phyloP scores from a whole-genome alignment of 2,797 vertebrate species.

The Paratrypauchen microcephalus region DNA sequence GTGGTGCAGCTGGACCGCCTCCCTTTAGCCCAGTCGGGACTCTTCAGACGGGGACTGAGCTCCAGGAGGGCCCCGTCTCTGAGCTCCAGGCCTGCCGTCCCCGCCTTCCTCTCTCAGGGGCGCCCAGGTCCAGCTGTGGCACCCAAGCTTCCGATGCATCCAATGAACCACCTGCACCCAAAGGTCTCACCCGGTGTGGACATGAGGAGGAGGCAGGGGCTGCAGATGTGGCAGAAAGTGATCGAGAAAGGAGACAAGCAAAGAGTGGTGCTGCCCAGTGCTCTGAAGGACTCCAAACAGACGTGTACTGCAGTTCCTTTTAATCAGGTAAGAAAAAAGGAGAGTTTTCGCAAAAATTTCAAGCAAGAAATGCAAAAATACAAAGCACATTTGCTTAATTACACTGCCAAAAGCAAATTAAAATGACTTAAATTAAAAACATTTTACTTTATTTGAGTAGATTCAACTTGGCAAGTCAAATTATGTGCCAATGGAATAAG shows the following conservation, averaged over 20 bases:
- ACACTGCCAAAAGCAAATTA: too few relatives aligned
- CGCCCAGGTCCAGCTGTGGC: slow-evolving; percentile 49
- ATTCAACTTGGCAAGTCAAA: too few relatives aligned
- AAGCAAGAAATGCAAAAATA: too few relatives aligned
- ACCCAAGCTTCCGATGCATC: slow-evolving; percentile 35
- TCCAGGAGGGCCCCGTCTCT: slow-evolving; percentile 37
- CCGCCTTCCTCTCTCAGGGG: slow-evolving; percentile 74
- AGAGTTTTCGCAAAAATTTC: too few relatives aligned
- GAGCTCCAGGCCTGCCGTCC: slow-evolving; percentile 58
- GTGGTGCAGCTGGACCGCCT: slow-evolving; percentile 68
- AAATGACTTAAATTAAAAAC: too few relatives aligned
- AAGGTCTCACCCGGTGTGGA: slow-evolving; percentile 39
- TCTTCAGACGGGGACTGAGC: slow-evolving; percentile 49
- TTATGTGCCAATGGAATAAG: too few relatives aligned
- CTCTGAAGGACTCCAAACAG: slow-evolving; percentile 72
- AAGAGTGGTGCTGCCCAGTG: slow-evolving; percentile 57
- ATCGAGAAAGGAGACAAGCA: slow-evolving; percentile 65
- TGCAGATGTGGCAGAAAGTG: slow-evolving; percentile 78
- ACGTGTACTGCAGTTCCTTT: slow-evolving; percentile 72
- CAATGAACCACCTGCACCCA: slow-evolving; percentile 42
- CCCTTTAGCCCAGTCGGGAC: slow-evolving; percentile 45
- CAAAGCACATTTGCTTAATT: too few relatives aligned
- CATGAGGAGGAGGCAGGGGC: slow-evolving; percentile 66
- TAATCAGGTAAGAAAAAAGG: slow-evolving; percentile 65
- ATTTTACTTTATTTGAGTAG: too few relatives aligned